Percentiles rank a stretch among this genome's conserved stretches.
Conservation (phyloP, 1,140 invertebrate species). For the Diuraphis noxia region DNA sequence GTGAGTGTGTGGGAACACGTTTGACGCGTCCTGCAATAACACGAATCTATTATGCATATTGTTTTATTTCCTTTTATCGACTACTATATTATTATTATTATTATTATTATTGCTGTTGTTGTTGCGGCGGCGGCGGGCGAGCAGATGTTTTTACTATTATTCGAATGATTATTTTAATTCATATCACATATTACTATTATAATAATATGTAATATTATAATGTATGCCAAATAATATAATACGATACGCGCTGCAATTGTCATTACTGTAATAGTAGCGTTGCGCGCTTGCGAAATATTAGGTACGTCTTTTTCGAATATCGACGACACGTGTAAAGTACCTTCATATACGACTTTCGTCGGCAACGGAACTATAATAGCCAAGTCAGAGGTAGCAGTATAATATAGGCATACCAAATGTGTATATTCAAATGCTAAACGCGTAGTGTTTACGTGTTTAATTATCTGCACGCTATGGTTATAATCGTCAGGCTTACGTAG, state of each 20-base stretch:
- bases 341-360: not conserved
- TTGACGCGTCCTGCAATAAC: not conserved
- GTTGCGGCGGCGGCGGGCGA: not conserved
- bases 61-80: constrained; percentile 3
- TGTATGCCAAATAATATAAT: not conserved
- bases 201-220: not conserved
- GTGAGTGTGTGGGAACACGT: constrained; percentile 10
- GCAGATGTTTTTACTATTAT: constrained; percentile 27
- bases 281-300: not conserved
- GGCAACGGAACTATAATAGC: too few relatives aligned
- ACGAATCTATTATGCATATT: not conserved
- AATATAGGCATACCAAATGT: not conserved
- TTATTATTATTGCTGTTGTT: not conserved
- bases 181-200: not conserved
- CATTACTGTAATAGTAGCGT: not conserved
- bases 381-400: not conserved
- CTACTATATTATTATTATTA: not conserved
- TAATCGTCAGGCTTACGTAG: not conserved
- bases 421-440: not conserved
- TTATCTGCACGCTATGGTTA: not conserved
- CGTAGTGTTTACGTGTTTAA: not conserved
- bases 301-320: not conserved
- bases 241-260: not conserved
- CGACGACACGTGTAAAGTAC: not conserved
- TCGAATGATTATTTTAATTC: not conserved